phyloP scores from a whole-genome alignment of 2,113 vertebrate genomes.

The Mus pahari region DNA sequence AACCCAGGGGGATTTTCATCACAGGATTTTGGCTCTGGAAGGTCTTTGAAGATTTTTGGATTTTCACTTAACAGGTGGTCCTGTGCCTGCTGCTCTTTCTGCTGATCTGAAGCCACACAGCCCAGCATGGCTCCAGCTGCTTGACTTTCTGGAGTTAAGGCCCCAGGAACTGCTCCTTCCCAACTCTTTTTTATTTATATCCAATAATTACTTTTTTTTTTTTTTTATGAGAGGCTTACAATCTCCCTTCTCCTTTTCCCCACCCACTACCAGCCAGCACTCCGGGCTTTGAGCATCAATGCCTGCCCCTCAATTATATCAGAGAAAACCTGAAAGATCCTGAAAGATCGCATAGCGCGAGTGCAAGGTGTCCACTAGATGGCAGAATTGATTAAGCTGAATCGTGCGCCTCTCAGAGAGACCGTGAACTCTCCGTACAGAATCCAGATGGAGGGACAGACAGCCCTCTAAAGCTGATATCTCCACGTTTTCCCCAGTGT shows the following conservation, averaged over 20 bases:
- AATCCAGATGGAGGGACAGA: conserved; percentile 59
- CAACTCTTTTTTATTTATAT: conserved; percentile 30
- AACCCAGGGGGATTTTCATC: conserved; percentile 83
- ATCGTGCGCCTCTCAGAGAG: background rate
- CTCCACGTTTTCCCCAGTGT: background rate
- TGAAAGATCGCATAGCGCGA: background rate
- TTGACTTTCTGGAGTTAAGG: conserved; percentile 79
- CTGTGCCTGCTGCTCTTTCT: conserved; percentile 75
- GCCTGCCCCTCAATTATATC: background rate
- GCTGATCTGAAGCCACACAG: conserved; percentile 78
- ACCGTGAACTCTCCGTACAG: background rate
- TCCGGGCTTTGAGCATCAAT: background rate
- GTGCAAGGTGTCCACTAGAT: conserved; percentile 82
- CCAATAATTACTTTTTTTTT: conserved; percentile 68
- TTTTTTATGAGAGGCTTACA: conserved; percentile 69
- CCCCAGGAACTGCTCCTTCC: conserved; percentile 69
- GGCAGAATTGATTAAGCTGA: conserved; percentile 87
- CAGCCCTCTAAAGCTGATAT: conserved; percentile 37
- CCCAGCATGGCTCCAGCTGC: conserved; percentile 74
- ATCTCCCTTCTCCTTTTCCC: background rate
- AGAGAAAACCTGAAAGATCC: background rate
- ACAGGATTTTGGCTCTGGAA: conserved; percentile 82
- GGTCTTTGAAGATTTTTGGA: conserved; percentile 88
- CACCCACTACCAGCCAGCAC: conserved; percentile 30
- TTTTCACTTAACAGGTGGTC: conserved; percentile 89